These are phyloP conservation scores for Tryphoninae sp. DNA, from an alignment of 2,888 invertebrate species.

Conservation along the genomic window DNA sequence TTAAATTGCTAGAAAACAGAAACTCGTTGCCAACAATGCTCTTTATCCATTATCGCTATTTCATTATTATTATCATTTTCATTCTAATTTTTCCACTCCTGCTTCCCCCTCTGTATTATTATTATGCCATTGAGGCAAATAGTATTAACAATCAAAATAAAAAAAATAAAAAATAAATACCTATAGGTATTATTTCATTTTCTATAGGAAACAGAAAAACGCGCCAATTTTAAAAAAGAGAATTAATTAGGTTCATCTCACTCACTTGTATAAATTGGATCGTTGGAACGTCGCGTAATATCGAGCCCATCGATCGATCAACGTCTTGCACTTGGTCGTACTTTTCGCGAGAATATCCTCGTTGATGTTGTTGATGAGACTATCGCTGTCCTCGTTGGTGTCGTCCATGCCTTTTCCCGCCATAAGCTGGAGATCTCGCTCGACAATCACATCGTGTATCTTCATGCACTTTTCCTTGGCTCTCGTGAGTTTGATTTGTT, in stretches of 20 bases:
- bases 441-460: conserved; percentile 73
- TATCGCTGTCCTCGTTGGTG: conserved; percentile 77
- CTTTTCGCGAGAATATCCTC: conserved; percentile 82
- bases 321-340: conserved; percentile 82
- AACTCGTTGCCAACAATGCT: neutral
- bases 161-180: neutral
- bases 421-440: conserved; percentile 64
- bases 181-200: no score
- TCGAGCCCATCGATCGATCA: conserved; percentile 80
- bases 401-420: conserved; percentile 71
- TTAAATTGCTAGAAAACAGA: neutral
- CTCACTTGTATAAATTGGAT: conserved; percentile 83
- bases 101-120: neutral
- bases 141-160: neutral
- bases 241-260: conserved; percentile 60
- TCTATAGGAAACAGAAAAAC: neutral
- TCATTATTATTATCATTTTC: neutral
- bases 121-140: neutral
- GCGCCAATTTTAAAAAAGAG: neutral
- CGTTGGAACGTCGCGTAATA: conserved; percentile 80
- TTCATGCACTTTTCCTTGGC: conserved; percentile 75
- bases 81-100: neutral
- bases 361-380: conserved; percentile 5
- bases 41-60: neutral
- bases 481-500: conserved; percentile 67